Conservation (phyloP, 2,797 vertebrate genomes). For the Simalia tracyae region DNA sequence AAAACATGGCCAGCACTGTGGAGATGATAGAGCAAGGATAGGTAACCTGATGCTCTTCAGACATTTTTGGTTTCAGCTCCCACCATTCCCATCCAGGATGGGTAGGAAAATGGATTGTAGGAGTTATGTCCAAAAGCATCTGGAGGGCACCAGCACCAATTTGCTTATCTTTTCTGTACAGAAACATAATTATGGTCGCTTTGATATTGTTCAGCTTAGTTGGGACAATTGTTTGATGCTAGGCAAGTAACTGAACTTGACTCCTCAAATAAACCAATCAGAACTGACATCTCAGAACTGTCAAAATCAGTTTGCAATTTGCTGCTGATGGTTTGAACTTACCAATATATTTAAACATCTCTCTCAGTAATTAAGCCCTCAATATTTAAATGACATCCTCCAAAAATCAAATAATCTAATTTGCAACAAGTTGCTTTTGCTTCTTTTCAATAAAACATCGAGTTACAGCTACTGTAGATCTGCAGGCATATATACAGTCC, state of each 20-base stretch:
- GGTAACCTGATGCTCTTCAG: not conserved
- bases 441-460: not conserved
- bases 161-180: not conserved
- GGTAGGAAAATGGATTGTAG: not conserved
- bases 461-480: not conserved
- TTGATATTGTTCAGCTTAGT: not conserved
- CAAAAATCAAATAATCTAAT: not conserved
- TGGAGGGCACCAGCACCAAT: not conserved
- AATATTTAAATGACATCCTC: not conserved
- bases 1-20: not conserved
- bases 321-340: not conserved
- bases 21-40: not conserved
- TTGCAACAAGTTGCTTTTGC: not conserved
- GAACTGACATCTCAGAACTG: not conserved
- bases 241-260: not conserved
- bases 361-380: not conserved
- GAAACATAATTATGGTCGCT: not conserved
- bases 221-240: not conserved
- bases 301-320: not conserved
- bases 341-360: not conserved
- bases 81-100: not conserved
- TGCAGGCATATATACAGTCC: not conserved
- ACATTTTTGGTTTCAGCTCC: not conserved
- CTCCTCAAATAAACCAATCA: not conserved
- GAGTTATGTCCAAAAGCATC: not conserved